Evolutionary conservation across 1,140 invertebrate species (phyloP).

Genomic region (Zaprionus vittiger): DNA sequence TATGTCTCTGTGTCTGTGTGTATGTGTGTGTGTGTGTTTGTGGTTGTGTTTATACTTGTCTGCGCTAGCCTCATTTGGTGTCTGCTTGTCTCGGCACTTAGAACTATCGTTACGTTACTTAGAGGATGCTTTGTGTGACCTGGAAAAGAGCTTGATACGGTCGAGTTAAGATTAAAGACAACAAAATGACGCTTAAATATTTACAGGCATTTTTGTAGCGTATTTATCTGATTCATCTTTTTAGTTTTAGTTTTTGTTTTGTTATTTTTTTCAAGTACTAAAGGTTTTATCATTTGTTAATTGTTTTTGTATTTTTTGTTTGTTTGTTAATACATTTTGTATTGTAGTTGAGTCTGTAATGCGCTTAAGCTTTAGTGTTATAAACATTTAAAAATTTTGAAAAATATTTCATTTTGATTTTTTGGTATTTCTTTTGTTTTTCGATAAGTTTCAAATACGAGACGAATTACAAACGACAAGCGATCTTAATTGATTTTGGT

Average conservation of each 20-base stretch:
- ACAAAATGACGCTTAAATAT: constrained; percentile 62
- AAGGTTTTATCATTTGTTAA: constrained; percentile 38
- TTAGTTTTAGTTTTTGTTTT: constrained; percentile 12
- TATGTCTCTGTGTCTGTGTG: constrained; percentile 7
- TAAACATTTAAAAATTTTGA: constrained; percentile 79
- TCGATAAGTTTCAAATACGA: constrained; percentile 38
- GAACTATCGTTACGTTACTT: constrained; percentile 22
- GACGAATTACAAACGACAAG: constrained; percentile 48
- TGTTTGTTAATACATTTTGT: background rate
- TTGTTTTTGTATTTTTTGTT: constrained; percentile 7
- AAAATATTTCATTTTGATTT: constrained; percentile 79
- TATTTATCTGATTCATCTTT: constrained; percentile 40
- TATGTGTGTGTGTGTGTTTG: background rate
- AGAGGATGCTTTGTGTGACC: constrained; percentile 43
- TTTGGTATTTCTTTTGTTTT: constrained; percentile 22
- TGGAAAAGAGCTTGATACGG: constrained; percentile 47
- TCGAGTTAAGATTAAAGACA: constrained; percentile 24
- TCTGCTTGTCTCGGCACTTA: constrained; percentile 19
- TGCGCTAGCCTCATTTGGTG: constrained; percentile 20
- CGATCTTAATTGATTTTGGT: constrained; percentile 41
- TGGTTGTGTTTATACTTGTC: background rate
- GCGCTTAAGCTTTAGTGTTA: constrained; percentile 54
- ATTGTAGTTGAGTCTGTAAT: constrained; percentile 39
- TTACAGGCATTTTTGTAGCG: constrained; percentile 71
- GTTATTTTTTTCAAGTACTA: constrained; percentile 54